Conservation (phyloP, 2,113 vertebrate genomes). For the Chloropsis cyanopogon region DNA sequence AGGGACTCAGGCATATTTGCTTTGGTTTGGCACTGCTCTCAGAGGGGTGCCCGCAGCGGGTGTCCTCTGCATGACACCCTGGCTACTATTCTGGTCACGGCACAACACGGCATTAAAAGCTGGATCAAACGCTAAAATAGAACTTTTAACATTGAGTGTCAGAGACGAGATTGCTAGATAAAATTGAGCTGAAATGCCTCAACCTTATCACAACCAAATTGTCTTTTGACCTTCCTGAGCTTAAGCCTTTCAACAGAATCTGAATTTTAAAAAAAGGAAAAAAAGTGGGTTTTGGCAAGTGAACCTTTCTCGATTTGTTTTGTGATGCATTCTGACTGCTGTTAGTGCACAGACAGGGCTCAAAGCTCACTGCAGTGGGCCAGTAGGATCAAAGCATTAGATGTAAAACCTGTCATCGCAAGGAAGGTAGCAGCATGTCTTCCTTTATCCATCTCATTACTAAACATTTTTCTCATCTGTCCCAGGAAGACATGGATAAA, state of each 20-base stretch:
- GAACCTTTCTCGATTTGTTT: background rate
- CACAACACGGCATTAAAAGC: background rate
- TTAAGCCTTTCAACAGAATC: background rate
- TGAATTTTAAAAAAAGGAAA: background rate
- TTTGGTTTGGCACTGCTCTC: background rate
- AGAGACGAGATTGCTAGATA: background rate
- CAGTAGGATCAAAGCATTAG: background rate
- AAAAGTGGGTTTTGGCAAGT: background rate
- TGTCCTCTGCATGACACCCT: slow-evolving; percentile 47
- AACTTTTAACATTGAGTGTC: background rate
- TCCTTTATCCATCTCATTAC: background rate
- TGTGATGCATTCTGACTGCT: background rate
- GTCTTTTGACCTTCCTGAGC: background rate
- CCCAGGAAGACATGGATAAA: background rate
- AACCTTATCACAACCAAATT: background rate
- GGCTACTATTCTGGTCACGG: slow-evolving; percentile 16
- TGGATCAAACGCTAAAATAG: background rate
- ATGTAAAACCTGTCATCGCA: background rate
- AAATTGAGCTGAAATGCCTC: background rate
- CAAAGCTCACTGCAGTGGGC: background rate
- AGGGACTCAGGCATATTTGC: slow-evolving; percentile 26
- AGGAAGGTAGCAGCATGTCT: background rate
- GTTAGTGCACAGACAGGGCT: background rate
- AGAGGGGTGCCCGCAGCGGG: slow-evolving; percentile 1
- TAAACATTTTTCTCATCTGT: background rate